Evolutionary conservation across 2,113 vertebrate species (phyloP).

Genomic region (Pluvialis apricaria): DNA sequence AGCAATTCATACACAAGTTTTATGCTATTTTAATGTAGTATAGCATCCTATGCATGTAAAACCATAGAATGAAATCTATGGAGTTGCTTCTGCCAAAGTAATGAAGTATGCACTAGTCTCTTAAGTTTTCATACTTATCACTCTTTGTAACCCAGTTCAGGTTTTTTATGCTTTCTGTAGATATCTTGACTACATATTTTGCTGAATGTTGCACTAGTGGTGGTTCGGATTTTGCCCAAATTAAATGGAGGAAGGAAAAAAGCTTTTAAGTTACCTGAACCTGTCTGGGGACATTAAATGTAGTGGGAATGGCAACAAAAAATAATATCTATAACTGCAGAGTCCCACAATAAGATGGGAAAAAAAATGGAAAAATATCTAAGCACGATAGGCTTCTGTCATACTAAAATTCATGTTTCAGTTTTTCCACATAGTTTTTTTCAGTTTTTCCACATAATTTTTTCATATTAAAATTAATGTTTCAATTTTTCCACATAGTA

Average conservation of each 20-base stretch:
- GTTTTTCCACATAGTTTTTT: neutral
- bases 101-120: neutral
- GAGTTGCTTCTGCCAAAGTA: neutral
- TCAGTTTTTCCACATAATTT: neutral
- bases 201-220: neutral
- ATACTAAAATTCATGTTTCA: neutral
- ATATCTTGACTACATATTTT: neutral
- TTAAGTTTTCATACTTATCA: neutral
- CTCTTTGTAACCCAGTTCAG: neutral
- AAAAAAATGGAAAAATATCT: neutral
- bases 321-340: neutral
- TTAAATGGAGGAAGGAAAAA: neutral
- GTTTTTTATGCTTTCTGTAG: neutral
- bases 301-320: neutral
- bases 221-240: neutral
- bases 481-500: neutral
- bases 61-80: neutral
- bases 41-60: neutral
- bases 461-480: neutral
- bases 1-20: neutral
- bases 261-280: neutral
- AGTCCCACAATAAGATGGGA: neutral
- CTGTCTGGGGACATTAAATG: neutral
- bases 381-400: neutral
- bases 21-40: neutral